Evolutionary conservation across 2,888 invertebrate genomes (phyloP).

Genomic region (Mesorhabditis belari): DNA sequence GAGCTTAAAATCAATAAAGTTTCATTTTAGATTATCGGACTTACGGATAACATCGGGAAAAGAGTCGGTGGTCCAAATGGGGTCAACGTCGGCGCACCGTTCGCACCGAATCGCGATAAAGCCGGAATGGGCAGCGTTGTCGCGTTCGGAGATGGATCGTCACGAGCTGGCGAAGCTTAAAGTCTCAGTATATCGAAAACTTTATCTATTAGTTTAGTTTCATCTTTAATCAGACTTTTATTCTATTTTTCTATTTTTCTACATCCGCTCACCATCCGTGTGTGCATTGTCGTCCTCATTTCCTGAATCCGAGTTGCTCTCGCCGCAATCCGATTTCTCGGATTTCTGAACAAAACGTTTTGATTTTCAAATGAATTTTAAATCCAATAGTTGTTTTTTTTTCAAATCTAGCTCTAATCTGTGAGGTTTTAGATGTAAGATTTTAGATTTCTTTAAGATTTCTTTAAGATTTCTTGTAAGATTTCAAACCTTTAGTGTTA

Average conservation of each 20-base stretch:
- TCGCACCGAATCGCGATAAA: background rate
- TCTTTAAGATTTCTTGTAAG: too few species aligned
- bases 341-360: background rate
- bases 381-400: background rate
- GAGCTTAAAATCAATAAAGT: too few species aligned
- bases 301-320: background rate
- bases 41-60: background rate
- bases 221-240: background rate
- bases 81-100: background rate
- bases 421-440: too few species aligned
- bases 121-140: background rate
- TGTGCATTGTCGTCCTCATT: background rate
- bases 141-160: background rate
- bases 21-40: conserved; percentile 58
- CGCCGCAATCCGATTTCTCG: background rate
- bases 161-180: background rate
- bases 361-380: background rate
- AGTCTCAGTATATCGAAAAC: background rate
- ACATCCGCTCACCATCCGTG: background rate
- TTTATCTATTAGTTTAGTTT: background rate
- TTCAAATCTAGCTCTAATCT: too few species aligned
- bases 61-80: background rate
- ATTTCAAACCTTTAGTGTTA: background rate
- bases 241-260: background rate
- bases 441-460: too few species aligned